Percentiles rank a stretch among this genome's conserved stretches.
phyloP scores from a whole-genome alignment of 1,140 invertebrate genomes.

The Berghia stephanieae region DNA sequence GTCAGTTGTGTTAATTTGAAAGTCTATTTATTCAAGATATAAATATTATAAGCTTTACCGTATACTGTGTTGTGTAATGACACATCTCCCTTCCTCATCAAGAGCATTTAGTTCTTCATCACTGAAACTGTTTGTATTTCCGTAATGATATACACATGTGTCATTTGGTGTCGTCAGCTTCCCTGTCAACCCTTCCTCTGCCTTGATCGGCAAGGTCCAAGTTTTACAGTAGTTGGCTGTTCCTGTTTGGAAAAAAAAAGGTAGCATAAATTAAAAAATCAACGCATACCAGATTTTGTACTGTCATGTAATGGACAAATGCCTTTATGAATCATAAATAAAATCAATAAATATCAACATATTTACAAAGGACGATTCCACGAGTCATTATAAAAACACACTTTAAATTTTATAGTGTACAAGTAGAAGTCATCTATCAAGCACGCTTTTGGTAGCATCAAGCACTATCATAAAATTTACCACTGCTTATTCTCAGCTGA shows the following conservation, averaged over 20 bases:
- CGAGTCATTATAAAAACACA: no score
- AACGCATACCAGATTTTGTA: no score
- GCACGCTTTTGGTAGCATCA: no score
- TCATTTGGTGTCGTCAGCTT: slow-evolving; percentile 35
- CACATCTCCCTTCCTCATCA: slow-evolving; percentile 69
- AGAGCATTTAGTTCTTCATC: slow-evolving; percentile 62
- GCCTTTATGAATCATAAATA: slow-evolving; percentile 8
- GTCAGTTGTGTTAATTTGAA: no score
- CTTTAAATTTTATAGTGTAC: no score
- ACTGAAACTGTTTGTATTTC: slow-evolving; percentile 54
- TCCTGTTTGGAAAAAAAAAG: slow-evolving; percentile 55
- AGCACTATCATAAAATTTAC: no score
- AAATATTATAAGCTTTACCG: no score
- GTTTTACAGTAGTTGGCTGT: slow-evolving; percentile 70
- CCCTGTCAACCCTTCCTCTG: slow-evolving; percentile 68
- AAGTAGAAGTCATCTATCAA: no score
- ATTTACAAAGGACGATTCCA: not conserved
- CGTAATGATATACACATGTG: slow-evolving; percentile 57
- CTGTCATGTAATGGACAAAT: no score
- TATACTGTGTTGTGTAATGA: slow-evolving; percentile 69
- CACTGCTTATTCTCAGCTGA: no score
- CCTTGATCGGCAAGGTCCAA: slow-evolving; percentile 59
- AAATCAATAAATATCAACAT: not conserved
- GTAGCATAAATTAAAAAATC: slow-evolving; percentile 12
- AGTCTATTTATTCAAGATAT: no score